Evolutionary conservation across 2,797 vertebrate species (phyloP).

Genomic region (Paguma larvata): DNA sequence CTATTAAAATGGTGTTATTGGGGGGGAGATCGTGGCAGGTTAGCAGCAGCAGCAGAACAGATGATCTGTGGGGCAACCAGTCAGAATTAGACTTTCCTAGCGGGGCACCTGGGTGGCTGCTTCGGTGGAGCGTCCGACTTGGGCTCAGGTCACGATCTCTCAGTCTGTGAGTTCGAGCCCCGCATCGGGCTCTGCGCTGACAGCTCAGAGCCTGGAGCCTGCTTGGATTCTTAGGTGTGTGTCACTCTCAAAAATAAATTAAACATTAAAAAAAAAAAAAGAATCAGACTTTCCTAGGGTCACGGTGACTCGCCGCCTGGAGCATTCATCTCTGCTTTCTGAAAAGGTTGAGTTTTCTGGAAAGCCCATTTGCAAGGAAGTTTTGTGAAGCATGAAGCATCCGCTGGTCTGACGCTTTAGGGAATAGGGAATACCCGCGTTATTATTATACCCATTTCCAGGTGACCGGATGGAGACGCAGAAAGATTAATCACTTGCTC

Average conservation of each 20-base stretch:
- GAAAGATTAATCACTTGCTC: not conserved
- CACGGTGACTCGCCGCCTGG: not conserved
- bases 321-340: not conserved
- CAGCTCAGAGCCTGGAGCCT: no score
- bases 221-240: no score
- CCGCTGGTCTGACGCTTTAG: not conserved
- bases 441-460: not conserved
- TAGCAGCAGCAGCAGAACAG: not conserved
- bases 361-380: not conserved
- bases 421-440: not conserved
- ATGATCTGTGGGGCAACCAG: not conserved
- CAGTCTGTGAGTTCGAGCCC: no score
- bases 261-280: no score
- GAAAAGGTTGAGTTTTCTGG: not conserved
- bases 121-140: no score
- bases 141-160: no score
- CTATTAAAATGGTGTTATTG: not conserved
- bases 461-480: not conserved
- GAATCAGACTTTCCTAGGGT: not conserved
- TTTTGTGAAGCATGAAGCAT: not conserved
- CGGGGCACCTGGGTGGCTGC: no score
- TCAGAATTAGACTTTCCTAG: not conserved
- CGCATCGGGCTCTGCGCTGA: no score
- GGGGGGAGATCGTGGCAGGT: not conserved
- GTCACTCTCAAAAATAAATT: no score